Percentiles rank a stretch among this genome's conserved stretches.
phyloP scores from a whole-genome alignment of 1,140 invertebrate species.

The Drosophila mayri region DNA sequence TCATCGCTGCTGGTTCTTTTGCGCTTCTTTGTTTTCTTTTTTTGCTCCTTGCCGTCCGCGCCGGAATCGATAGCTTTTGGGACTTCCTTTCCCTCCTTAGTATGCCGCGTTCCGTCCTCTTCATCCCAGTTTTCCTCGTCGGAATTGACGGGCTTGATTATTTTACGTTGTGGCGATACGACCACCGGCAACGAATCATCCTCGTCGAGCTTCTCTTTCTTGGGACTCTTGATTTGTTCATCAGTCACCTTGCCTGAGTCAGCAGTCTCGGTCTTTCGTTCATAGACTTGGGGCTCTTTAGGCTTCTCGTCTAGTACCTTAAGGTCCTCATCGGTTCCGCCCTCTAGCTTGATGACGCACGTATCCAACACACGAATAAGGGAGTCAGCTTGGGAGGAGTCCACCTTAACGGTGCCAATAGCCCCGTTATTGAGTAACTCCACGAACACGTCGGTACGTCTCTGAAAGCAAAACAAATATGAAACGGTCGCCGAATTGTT shows the following conservation, averaged over 20 bases:
- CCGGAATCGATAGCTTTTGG: slow-evolving; percentile 33
- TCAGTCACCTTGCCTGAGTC: slow-evolving; percentile 59
- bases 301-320: slow-evolving; percentile 91
- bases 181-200: slow-evolving; percentile 71
- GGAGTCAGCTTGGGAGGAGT: slow-evolving; percentile 94
- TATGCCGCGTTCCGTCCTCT: slow-evolving; percentile 51
- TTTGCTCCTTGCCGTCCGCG: slow-evolving; percentile 46
- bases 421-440: slow-evolving; percentile 92
- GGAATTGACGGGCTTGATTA: slow-evolving; percentile 20
- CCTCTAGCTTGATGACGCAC: slow-evolving; percentile 98
- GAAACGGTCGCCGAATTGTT: not conserved
- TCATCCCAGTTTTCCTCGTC: slow-evolving; percentile 86
- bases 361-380: slow-evolving; percentile 96
- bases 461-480: slow-evolving; percentile 73
- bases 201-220: slow-evolving; percentile 32
- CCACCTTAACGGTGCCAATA: slow-evolving; percentile 92
- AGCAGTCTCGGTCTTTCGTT: slow-evolving; percentile 49
- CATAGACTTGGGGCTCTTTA: slow-evolving; percentile 49
- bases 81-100: slow-evolving; percentile 32
- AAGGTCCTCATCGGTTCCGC: slow-evolving; percentile 97
- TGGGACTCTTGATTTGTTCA: slow-evolving; percentile 65
- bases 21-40: slow-evolving; percentile 77
- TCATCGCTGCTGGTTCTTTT: slow-evolving; percentile 85
- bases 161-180: slow-evolving; percentile 55
- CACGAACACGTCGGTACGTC: slow-evolving; percentile 95